phyloP scores from a whole-genome alignment of 2,113 vertebrate species.

The Peromyscus polionotus region DNA sequence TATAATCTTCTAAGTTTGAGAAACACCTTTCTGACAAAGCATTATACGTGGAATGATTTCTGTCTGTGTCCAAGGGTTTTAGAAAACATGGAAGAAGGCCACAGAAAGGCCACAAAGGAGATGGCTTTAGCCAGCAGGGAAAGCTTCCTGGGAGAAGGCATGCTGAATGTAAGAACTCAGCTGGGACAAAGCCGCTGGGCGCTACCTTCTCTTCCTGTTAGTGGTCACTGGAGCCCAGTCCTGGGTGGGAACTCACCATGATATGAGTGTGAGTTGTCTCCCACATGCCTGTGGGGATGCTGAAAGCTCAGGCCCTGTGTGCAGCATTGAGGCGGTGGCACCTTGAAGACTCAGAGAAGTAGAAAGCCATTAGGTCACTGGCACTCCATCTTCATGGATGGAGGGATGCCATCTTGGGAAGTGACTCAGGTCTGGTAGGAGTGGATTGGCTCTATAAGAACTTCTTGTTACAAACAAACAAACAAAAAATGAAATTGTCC shows the following conservation, averaged over 20 bases:
- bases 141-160: not conserved
- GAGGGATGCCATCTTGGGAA: not conserved
- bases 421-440: not conserved
- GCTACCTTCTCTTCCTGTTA: not conserved
- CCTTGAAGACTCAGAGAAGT: not conserved
- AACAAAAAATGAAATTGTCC: rapidly evolving
- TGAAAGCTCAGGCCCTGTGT: not conserved
- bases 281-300: not conserved
- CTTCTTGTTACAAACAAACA: not conserved
- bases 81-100: not conserved
- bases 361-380: too few relatives aligned
- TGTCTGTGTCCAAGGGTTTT: not conserved
- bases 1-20: not conserved
- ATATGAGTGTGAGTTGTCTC: not conserved
- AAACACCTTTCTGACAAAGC: not conserved
- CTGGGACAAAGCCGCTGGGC: not conserved
- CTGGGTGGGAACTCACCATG: not conserved
- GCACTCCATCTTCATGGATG: not conserved
- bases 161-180: not conserved
- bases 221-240: not conserved
- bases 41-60: not conserved
- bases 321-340: not conserved
- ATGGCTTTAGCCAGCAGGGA: not conserved
- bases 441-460: not conserved
- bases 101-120: not conserved